A percentile compares a stretch with the other conserved stretches of the same genome.
Evolutionary conservation across 2,113 vertebrate genomes (phyloP).

Genomic region (Micronycteris hirsuta): DNA sequence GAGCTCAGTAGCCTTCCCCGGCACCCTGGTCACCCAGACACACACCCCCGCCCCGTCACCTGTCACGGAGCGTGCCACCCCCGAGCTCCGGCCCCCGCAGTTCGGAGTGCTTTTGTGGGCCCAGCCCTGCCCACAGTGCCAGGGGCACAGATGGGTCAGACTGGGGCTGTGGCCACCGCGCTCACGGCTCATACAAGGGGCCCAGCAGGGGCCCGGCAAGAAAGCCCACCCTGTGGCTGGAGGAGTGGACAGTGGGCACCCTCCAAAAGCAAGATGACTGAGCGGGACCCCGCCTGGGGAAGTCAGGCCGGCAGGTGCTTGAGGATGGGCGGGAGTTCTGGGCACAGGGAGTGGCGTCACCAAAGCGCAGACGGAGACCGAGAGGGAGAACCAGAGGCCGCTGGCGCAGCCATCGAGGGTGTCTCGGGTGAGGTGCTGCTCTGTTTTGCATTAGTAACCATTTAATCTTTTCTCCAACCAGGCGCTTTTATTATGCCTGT

Average conservation of each 20-base stretch:
- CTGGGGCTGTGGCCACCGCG: too few species aligned
- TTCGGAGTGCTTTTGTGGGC: neutral
- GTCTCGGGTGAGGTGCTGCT: fast-evolving
- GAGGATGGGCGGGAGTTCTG: neutral
- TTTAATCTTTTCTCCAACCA: neutral
- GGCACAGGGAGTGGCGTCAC: neutral
- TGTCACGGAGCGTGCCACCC: fast-evolving
- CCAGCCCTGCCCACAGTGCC: neutral
- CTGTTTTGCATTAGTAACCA: neutral
- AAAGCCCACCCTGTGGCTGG: neutral
- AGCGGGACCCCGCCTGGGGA: neutral
- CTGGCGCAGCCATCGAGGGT: fast-evolving
- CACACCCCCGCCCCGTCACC: too few species aligned
- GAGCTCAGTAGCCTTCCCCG: neutral
- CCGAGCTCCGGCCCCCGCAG: neutral
- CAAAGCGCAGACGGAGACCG: neutral
- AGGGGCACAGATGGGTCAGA: neutral
- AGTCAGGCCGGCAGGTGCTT: neutral
- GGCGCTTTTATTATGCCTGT: neutral
- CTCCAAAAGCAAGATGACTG: neutral
- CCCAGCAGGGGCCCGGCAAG: neutral
- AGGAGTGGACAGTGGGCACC: neutral
- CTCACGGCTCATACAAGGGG: too few species aligned
- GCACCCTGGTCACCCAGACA: neutral
- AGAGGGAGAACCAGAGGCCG: neutral